These are phyloP conservation scores for Mustela erminea DNA, from an alignment of 2,797 vertebrate species.

Conservation along the genomic window DNA sequence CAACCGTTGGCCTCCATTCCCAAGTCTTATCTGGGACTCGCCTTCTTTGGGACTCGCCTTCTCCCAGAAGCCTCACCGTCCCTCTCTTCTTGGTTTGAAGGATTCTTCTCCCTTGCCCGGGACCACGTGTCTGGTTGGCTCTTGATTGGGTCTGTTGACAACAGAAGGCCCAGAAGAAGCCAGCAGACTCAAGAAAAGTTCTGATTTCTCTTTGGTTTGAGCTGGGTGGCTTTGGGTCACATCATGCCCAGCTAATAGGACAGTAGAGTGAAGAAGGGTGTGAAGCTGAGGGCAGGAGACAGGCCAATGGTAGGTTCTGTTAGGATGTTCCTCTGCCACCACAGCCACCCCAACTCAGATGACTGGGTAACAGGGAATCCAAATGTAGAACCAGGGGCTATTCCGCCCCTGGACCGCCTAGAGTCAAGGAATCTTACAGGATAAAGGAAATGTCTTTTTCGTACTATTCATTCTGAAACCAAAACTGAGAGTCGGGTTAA, in stretches of 20 bases:
- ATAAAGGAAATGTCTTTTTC: neutral
- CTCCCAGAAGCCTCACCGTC: neutral
- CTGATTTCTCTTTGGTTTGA: neutral
- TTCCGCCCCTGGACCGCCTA: no score
- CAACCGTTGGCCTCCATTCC: neutral
- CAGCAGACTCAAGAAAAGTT: neutral
- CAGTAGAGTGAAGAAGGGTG: neutral
- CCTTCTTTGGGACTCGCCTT: neutral
- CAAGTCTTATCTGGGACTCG: neutral
- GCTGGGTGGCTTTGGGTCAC: neutral
- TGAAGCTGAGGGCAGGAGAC: neutral
- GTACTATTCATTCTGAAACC: neutral
- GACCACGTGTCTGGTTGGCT: rapidly evolving
- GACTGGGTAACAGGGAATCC: neutral
- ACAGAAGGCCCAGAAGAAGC: neutral
- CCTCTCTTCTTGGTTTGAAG: neutral
- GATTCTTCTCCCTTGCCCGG: neutral
- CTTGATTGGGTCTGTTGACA: neutral
- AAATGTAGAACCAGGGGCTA: neutral
- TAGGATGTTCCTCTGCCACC: neutral
- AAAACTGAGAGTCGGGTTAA: neutral
- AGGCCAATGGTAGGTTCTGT: neutral
- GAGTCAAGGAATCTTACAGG: neutral
- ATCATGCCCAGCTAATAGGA: neutral
- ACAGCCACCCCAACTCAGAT: neutral